Evolutionary conservation across 2,113 vertebrate species (phyloP).

Genomic region (Galbula dea): DNA sequence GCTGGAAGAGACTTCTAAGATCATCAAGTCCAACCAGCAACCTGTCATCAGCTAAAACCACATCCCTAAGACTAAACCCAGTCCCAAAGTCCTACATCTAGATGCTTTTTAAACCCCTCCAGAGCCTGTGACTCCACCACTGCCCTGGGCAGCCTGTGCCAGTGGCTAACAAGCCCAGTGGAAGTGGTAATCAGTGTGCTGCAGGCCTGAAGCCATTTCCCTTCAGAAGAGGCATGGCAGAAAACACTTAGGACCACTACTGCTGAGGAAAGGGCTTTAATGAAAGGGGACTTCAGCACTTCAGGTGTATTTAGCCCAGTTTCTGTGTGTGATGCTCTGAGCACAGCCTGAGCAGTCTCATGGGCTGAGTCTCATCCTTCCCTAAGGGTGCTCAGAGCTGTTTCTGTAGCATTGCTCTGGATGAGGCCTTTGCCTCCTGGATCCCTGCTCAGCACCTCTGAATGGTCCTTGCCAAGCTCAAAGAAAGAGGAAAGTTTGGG

Average conservation of each 20-base stretch:
- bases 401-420: background rate
- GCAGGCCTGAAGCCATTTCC: background rate
- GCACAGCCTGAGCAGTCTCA: background rate
- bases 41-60: no score
- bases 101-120: no score
- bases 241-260: background rate
- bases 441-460: background rate
- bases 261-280: background rate
- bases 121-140: no score
- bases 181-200: background rate
- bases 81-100: no score
- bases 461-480: background rate
- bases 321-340: background rate
- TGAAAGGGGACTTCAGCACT: background rate
- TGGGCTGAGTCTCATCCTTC: background rate
- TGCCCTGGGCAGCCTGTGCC: no score
- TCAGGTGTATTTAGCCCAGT: background rate
- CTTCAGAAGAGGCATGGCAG: background rate
- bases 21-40: no score
- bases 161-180: no score
- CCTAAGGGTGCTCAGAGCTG: background rate
- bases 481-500: background rate
- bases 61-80: no score
- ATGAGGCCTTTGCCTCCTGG: background rate
- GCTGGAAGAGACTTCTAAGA: no score